Evolutionary conservation across 2,797 vertebrate species (phyloP), one percentile per base, ranked within the genome.

Genomic region (Erethizon dorsatum): DNA sequence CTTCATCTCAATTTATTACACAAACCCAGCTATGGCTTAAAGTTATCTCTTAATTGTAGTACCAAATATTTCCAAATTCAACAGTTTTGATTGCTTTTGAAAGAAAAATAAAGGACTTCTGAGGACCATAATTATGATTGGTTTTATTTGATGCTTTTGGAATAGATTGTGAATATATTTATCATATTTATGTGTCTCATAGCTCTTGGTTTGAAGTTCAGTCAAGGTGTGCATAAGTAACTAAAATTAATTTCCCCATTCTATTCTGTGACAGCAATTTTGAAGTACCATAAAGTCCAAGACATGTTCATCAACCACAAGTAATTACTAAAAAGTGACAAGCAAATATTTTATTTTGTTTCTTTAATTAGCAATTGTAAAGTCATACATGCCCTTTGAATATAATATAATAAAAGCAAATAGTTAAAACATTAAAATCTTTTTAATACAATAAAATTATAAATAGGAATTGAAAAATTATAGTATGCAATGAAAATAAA

Each of bases 361-460:
- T 82, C 79, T 85, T 57, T 95, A 94, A 97, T 96, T 95, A 98
- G 67, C 85, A 95, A 97, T 95, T 97, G 41, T 15, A 59, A 95
- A 95, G 13, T 20, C 71, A 95, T 93, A 57, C 12, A 94, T 95
- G 87, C 94, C 67, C 37, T 75, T 75, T 79, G 47, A 65, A 47
- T 71, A 17, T 65, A 50, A 1, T n/a, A 87, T 83, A 47, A 91
- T 83, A 75, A 88, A 95, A 91, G 93, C 75, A 93, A 95, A 59
- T 73, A 78, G 37, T 59, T 79, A 88, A 97, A 91, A 85, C 17
- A 96, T 94, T 94, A 93, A 61, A 69, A 91, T 59, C 56, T 28
- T 89, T 79, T 67, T 94, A 24, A 57, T 88, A 31, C 82, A 86
- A 18, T 77, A 13, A 96, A 95, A 59, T 95, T 88, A 56, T 63